Evolutionary conservation across 2,888 invertebrate species (phyloP), one percentile per base, ranked within the genome.

Genomic region (Azorinus chamasolen): DNA sequence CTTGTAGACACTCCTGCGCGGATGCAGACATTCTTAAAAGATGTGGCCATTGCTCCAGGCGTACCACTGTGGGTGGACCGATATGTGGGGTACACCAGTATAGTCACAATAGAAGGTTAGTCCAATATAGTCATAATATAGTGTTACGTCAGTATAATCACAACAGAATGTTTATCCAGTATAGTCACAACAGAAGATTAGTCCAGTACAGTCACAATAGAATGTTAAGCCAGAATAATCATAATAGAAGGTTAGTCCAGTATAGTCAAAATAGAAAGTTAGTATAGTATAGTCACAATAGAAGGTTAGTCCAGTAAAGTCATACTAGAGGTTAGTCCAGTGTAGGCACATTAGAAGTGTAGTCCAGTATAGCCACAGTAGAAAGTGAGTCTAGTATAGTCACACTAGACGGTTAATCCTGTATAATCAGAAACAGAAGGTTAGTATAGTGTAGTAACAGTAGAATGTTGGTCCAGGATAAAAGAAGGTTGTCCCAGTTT

Each of bases 11-110:
- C 51, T 12, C 32, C 48, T 10, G 62, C 66, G 51, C 39, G 59
- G 46, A 70, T 70, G 50, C 24, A 22, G 6, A 22, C 50, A 12
- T 81, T 81, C 51, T 61, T 71, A 39, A 51, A 24, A 18, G 64
- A 71, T 18, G 55, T 80, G 2, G 46, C 32, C 18, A 41, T 70
- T 2, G 37, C 22, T 22, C 68, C 58, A 1, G 77, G 71, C 12
- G 77, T 77, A 43, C 54, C 50, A 12, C 16, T 81, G 12, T 81
- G 81, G 81, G 71, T 81, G n/a, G 81, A 77, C 4, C 32, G 74
- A 10, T 77, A 74, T 32, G 57, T 74, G 12, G 81, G 71, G 1
- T 78, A 81, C 53, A 61, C 71, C 0, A 41, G 24, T 14, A 48
- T 53, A 14, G 74, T 78, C 25, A 51, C 73, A 32, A 71, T 78